phyloP scores from a whole-genome alignment of 2,797 vertebrate species.

The Acrossocheilus fasciatus region DNA sequence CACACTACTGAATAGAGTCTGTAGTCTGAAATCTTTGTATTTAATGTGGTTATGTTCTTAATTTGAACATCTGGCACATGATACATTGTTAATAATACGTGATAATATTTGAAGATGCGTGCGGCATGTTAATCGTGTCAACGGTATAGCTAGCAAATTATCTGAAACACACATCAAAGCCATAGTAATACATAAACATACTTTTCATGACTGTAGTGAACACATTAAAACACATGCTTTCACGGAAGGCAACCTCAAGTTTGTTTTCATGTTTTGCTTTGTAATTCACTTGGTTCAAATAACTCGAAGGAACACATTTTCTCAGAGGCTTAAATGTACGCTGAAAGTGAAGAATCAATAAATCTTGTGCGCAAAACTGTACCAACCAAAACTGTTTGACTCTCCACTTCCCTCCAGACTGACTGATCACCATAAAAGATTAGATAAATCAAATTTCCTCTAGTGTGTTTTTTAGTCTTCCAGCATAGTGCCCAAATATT shows the following conservation, averaged over 20 bases:
- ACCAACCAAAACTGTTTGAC: conserved; percentile 45
- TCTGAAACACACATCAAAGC: conserved; percentile 25
- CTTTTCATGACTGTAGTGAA: conserved; percentile 27
- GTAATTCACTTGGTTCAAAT: conserved; percentile 41
- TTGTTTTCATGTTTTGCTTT: conserved; percentile 44
- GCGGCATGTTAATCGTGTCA: background rate
- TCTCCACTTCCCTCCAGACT: conserved; percentile 24
- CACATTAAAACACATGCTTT: conserved; percentile 18
- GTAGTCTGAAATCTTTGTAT: background rate
- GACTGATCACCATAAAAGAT: conserved; percentile 55
- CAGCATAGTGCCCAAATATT: conserved; percentile 23
- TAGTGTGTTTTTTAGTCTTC: conserved; percentile 40
- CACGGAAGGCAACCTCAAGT: conserved; percentile 32
- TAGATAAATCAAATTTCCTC: conserved; percentile 52
- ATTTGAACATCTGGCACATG: conserved; percentile 17
- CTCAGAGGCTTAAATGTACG: conserved; percentile 40
- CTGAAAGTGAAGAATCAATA: conserved; percentile 46
- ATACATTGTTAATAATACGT: conserved; percentile 20
- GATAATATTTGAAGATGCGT: conserved; percentile 5
- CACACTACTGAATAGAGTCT: background rate
- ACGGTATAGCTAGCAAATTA: conserved; percentile 10
- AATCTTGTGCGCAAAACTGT: conserved; percentile 21
- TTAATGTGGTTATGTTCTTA: background rate
- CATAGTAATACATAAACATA: conserved; percentile 34
- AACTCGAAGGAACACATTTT: conserved; percentile 17